Conservation (phyloP, 1,140 invertebrate genomes). For the Nautilus pompilius region DNA sequence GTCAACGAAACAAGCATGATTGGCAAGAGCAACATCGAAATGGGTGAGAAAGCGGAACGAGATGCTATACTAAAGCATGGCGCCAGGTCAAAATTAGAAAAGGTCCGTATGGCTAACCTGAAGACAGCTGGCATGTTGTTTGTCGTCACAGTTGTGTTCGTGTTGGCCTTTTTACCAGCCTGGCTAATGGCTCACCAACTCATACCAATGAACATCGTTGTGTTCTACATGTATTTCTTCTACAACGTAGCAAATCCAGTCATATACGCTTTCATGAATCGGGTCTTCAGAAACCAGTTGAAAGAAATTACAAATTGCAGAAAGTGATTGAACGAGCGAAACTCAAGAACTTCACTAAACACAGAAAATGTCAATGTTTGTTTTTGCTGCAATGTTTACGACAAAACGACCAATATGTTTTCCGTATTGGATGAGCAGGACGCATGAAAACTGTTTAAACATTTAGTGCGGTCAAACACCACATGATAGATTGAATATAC, state of each 20-base stretch:
- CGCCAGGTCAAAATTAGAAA: conserved; percentile 28
- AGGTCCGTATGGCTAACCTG: conserved; percentile 40
- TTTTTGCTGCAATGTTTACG: too few relatives aligned
- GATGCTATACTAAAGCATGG: conserved; percentile 24
- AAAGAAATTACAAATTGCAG: conserved; percentile 18
- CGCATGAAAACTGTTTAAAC: too few relatives aligned
- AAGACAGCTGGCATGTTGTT: conserved; percentile 51
- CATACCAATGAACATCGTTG: conserved; percentile 35
- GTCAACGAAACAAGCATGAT: background rate
- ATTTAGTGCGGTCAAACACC: too few relatives aligned
- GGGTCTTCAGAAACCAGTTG: conserved; percentile 47
- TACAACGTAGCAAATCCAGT: conserved; percentile 54
- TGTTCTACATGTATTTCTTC: conserved; percentile 51
- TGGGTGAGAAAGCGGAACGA: conserved; percentile 19
- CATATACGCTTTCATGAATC: conserved; percentile 53
- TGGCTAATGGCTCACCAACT: conserved; percentile 41
- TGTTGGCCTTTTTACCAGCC: conserved; percentile 44
- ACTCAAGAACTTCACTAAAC: too few relatives aligned
- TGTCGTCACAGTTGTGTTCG: conserved; percentile 47
- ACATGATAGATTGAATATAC: too few relatives aligned
- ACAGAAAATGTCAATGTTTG: too few relatives aligned
- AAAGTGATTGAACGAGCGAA: background rate
- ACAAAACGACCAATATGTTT: too few relatives aligned
- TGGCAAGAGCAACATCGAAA: background rate
- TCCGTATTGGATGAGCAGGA: too few relatives aligned